Evolutionary conservation across 2,797 vertebrate genomes (phyloP).

Genomic region (Labeo calbasu): DNA sequence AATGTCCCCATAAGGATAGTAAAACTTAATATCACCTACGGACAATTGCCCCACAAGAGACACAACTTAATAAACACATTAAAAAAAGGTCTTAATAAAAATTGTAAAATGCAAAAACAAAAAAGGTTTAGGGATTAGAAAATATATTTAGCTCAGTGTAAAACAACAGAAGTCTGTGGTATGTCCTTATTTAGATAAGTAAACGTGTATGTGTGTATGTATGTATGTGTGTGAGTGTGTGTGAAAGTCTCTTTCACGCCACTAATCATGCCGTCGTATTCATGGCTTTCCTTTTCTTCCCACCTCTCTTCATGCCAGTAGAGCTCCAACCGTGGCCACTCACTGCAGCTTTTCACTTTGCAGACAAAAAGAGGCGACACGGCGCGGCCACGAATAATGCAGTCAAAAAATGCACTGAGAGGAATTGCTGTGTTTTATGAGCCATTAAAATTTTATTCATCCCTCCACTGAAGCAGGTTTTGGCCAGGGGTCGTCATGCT

Average conservation of each 20-base stretch:
- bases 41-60: neutral
- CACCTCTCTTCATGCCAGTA: conserved; percentile 49
- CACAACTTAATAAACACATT: neutral
- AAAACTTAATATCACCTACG: neutral
- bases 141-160: neutral
- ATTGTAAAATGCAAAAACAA: neutral
- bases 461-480: conserved; percentile 93
- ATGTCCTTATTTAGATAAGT: conserved; percentile 10
- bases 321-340: conserved; percentile 51
- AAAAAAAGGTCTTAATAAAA: neutral
- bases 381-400: conserved; percentile 69
- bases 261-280: conserved; percentile 53
- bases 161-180: neutral
- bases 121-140: neutral
- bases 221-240: conserved; percentile 22
- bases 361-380: conserved; percentile 70
- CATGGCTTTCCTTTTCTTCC: conserved; percentile 44
- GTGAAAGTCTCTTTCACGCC: conserved; percentile 16
- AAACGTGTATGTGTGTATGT: conserved; percentile 44
- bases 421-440: conserved; percentile 97
- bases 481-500: conserved; percentile 93
- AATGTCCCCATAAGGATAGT: neutral
- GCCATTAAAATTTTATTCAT: conserved; percentile 99
- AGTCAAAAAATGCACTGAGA: conserved; percentile 81
- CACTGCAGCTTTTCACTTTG: conserved; percentile 55